Conservation (phyloP, 2,888 invertebrate genomes). For the Epicampocera succincta region DNA sequence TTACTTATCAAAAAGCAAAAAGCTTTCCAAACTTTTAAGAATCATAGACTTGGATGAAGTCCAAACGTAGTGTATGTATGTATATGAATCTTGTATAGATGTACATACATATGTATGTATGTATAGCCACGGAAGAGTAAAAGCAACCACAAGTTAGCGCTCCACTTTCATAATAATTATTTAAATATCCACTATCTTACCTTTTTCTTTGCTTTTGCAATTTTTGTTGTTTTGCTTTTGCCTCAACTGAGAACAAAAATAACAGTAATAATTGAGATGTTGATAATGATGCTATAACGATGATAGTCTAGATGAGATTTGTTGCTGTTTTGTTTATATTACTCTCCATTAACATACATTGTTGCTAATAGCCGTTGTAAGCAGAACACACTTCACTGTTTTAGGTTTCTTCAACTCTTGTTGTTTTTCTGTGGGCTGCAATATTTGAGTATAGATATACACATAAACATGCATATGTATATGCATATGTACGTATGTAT, state of each 20-base stretch:
- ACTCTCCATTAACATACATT: not conserved
- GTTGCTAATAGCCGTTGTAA: not conserved
- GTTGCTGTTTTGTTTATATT: constrained; percentile 33
- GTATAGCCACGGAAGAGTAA: too few species aligned
- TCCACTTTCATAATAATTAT: constrained; percentile 4
- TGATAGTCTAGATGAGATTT: constrained; percentile 30
- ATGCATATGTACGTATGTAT: too few species aligned
- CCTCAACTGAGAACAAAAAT: constrained; percentile 8
- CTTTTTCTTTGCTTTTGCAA: not conserved
- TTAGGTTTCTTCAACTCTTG: not conserved
- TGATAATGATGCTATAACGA: constrained; percentile 37
- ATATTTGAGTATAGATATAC: too few species aligned
- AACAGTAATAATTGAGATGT: constrained; percentile 17
- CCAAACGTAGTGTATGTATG: too few species aligned
- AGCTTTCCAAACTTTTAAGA: too few species aligned
- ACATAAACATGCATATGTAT: too few species aligned
- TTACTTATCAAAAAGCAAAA: too few species aligned
- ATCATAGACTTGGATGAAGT: too few species aligned
- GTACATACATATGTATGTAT: too few species aligned
- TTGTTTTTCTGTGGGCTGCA: too few species aligned
- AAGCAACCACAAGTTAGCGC: too few species aligned
- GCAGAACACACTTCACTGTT: not conserved
- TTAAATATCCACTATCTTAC: not conserved
- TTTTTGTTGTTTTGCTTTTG: constrained; percentile 1
- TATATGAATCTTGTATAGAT: too few species aligned